Evolutionary conservation across 2,797 vertebrate species (phyloP).

Genomic region (Chelmon rostratus): DNA sequence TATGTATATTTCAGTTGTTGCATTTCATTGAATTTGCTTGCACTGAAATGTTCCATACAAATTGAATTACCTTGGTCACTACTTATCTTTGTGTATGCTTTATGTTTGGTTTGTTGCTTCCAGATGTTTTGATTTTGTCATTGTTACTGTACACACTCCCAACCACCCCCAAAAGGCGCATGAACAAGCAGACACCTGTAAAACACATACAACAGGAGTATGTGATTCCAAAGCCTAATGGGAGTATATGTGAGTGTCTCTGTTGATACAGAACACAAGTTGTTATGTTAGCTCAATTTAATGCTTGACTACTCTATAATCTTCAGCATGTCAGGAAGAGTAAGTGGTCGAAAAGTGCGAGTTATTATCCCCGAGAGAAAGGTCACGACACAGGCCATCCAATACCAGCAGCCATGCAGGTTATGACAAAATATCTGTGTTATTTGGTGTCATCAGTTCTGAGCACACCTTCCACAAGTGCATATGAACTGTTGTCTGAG

Average conservation of each 20-base stretch:
- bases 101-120: not conserved
- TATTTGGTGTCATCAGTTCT: constrained; percentile 14
- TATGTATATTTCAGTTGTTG: too few relatives aligned
- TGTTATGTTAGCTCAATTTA: constrained; percentile 35
- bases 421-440: constrained; percentile 11
- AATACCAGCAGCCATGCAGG: constrained; percentile 1
- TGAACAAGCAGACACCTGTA: not conserved
- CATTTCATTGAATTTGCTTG: not conserved
- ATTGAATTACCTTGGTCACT: not conserved
- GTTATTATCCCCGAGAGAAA: constrained; percentile 31
- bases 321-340: constrained; percentile 19
- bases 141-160: too few relatives aligned
- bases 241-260: not conserved
- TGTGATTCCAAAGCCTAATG: constrained; percentile 1
- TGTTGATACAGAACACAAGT: not conserved
- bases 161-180: not conserved
- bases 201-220: not conserved
- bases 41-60: not conserved
- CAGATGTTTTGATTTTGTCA: not conserved
- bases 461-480: not conserved
- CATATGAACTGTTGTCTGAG: not conserved
- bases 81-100: not conserved
- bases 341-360: constrained; percentile 32
- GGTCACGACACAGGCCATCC: constrained; percentile 2
- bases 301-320: constrained; percentile 36